Base-by-base conservation (phyloP, 2,888 invertebrate species). In the Druceiella hillmani region DNA sequence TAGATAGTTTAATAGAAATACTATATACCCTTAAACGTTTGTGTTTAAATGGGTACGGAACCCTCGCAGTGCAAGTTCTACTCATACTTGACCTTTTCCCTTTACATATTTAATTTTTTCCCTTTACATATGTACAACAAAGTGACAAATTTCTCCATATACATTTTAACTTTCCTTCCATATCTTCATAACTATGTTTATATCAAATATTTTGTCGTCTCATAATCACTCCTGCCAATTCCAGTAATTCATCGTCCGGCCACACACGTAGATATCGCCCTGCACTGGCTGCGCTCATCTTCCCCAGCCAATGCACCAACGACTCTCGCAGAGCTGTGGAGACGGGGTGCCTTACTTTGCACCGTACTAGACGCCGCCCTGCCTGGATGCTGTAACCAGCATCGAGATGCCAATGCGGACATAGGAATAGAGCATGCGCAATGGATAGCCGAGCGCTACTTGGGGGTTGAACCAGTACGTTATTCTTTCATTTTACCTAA, bases 381-480 rank as follows among this genome's bases (percentile, higher is more conserved):
- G n/a, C 77, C 78, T 0, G 78, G 78, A 37, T 75, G 78, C 0
- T 78, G 78, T 55, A 66, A 72, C 0, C 77, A 77, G 3, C 76
- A 78, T 45, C 54, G 50, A 16, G 56, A 58, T 41, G 67, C 74
- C 0, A 74, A 74, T 0, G 63, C 64, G 1, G 57, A 58, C 33
- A 58, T 68, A 3, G 61, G 66, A 0, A 39, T 71, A 34, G 61
- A 64, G 44, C 78, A 78, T 50, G 78, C 76, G 24, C 78, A 78
- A 56, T 62, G 73, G 4, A 67, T 79, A 32, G 77, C 76, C 22
- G 75, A 74, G 43, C 74, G 77, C 52, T 77, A 78, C 54, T 64
- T 79, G 47, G 76, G 75, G 51, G 67, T 79, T 46, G 61, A 68
- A 47, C 76, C 77, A 53, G 78, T 78, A 52, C n/a, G n/a, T n/a